These are phyloP conservation scores for Cheilosia pagana DNA, from an alignment of 2,888 invertebrate species.

Conservation along the genomic window DNA sequence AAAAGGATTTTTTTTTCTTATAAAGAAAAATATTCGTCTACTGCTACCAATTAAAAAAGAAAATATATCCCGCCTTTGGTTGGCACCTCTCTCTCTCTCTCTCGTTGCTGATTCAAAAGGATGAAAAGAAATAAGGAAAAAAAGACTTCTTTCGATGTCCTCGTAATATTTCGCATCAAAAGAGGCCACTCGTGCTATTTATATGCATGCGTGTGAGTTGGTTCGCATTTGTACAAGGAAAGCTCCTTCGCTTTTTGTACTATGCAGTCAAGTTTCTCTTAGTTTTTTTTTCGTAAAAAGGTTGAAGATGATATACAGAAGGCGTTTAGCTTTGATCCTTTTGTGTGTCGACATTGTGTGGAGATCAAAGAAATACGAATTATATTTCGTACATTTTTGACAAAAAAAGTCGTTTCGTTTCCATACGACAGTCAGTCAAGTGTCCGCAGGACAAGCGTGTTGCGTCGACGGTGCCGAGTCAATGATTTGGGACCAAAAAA, in stretches of 20 bases:
- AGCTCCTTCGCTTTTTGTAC: slow-evolving; percentile 15
- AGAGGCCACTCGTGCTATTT: slow-evolving; percentile 36
- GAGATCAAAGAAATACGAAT: slow-evolving; percentile 61
- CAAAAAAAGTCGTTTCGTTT: not conserved
- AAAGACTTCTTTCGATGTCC: slow-evolving; percentile 19
- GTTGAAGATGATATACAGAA: slow-evolving; percentile 9
- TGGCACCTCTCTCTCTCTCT: not conserved
- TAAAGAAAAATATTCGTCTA: not conserved
- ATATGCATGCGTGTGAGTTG: slow-evolving; percentile 2
- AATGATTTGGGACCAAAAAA: slow-evolving; percentile 8
- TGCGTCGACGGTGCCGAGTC: slow-evolving; percentile 15
- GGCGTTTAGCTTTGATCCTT: slow-evolving; percentile 69
- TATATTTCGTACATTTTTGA: slow-evolving; percentile 16
- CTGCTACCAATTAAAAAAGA: slow-evolving; percentile 34
- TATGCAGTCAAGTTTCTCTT: slow-evolving; percentile 37
- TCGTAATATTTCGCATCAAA: slow-evolving; percentile 31
- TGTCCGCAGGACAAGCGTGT: slow-evolving; percentile 16
- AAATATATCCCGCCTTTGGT: not conserved
- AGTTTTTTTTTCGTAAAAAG: slow-evolving; percentile 1
- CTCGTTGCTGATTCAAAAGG: slow-evolving; percentile 11
- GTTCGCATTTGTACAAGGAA: slow-evolving; percentile 20
- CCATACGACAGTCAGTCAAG: slow-evolving; percentile 40
- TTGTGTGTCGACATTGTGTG: slow-evolving; percentile 35
- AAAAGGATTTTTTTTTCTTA: not conserved
- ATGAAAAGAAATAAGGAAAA: slow-evolving; percentile 20